These are phyloP conservation scores for Pentalonia nigronervosa DNA, from an alignment of 1,140 invertebrate species.

Conservation along the genomic window DNA sequence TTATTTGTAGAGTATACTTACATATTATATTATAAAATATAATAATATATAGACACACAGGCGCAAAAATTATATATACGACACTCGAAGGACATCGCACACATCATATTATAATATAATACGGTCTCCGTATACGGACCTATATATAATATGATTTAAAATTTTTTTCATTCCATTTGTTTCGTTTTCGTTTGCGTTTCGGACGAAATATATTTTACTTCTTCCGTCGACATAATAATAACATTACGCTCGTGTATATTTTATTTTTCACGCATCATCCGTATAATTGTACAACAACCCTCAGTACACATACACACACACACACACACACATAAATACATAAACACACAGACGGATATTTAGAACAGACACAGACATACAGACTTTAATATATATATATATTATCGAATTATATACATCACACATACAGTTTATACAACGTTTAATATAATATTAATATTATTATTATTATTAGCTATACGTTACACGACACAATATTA, in stretches of 20 bases:
- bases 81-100: slow-evolving; percentile 21
- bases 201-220: background rate
- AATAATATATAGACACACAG: background rate
- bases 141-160: background rate
- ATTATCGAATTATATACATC: slow-evolving; percentile 2
- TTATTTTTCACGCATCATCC: slow-evolving; percentile 20
- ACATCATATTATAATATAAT: background rate
- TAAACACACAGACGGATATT: background rate
- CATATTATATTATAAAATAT: background rate
- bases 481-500: background rate
- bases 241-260: slow-evolving; percentile 3
- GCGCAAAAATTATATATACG: background rate
- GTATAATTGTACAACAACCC: background rate
- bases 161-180: background rate
- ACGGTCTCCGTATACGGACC: background rate
- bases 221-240: background rate
- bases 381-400: background rate
- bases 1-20: background rate
- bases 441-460: background rate
- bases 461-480: too few species aligned
- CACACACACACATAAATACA: background rate
- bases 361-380: slow-evolving; percentile 1
- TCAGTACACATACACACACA: background rate
- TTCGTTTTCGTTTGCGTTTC: background rate
- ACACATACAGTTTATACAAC: background rate